phyloP scores from a whole-genome alignment of 2,113 vertebrate genomes.

The Stigmatopora argus region DNA sequence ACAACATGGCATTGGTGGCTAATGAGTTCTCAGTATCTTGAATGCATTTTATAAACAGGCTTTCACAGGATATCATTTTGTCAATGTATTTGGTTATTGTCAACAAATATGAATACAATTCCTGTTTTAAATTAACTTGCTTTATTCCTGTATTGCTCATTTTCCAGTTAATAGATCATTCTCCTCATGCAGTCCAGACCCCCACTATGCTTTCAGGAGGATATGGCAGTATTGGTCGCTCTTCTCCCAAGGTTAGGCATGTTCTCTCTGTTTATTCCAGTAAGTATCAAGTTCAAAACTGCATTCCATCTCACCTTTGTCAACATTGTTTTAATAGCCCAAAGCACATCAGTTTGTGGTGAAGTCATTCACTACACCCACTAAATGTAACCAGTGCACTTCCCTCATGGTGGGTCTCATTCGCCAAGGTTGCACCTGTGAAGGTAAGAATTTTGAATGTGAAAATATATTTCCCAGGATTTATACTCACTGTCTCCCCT shows the following conservation, averaged over 20 bases:
- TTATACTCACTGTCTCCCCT: not conserved
- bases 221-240: constrained; percentile 80
- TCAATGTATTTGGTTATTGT: not conserved
- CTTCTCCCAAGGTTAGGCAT: constrained; percentile 77
- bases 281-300: not conserved
- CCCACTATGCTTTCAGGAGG: constrained; percentile 82
- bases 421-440: constrained; percentile 94
- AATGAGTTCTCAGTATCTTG: not conserved
- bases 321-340: constrained; percentile 69
- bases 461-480: not conserved
- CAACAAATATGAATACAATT: not conserved
- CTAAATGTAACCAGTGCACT: constrained; percentile 95
- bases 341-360: constrained; percentile 98
- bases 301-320: not conserved
- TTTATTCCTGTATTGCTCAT: constrained; percentile 3
- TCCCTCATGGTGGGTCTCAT: constrained; percentile 98
- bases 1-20: not conserved
- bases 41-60: not conserved
- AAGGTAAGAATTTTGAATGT: constrained; percentile 74
- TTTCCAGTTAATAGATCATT: constrained; percentile 78
- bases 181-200: constrained; percentile 79
- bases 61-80: not conserved
- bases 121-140: not conserved
- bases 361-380: constrained; percentile 87
- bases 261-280: too few species aligned